Conservation (phyloP, 2,888 invertebrate species). For the Cryptocheilus praepositus region DNA sequence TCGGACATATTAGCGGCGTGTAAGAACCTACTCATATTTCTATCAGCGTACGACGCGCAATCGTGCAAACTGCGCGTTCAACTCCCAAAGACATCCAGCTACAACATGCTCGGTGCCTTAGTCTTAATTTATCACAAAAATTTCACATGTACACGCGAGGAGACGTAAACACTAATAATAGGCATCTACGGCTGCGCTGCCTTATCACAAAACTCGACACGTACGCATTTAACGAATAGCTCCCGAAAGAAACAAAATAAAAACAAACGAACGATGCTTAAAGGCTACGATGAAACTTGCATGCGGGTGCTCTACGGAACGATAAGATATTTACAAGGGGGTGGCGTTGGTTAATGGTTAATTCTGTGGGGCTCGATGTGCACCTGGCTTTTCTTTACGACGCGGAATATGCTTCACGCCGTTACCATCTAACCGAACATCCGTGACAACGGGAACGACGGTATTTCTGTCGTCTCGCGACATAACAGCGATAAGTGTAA, state of each 20-base stretch:
- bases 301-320: background rate
- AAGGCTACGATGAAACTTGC: background rate
- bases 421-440: too few relatives aligned
- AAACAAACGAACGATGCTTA: too few relatives aligned
- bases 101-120: background rate
- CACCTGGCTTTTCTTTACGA: too few relatives aligned
- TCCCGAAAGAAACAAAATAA: background rate
- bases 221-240: background rate
- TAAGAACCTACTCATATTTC: too few relatives aligned
- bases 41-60: too few relatives aligned
- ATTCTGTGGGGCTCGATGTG: too few relatives aligned
- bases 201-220: background rate
- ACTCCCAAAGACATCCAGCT: background rate
- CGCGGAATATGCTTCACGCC: too few relatives aligned
- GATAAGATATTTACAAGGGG: background rate
- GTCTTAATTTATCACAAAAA: conserved; percentile 8
- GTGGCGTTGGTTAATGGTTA: background rate
- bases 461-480: background rate
- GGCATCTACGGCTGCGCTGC: background rate
- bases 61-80: too few relatives aligned
- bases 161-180: background rate
- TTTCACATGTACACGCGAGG: background rate
- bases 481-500: background rate
- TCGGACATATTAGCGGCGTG: too few relatives aligned
- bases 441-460: too few relatives aligned